Evolutionary conservation across 2,113 vertebrate genomes (phyloP), one percentile per base, ranked within the genome.

Genomic region (Limanda limanda): DNA sequence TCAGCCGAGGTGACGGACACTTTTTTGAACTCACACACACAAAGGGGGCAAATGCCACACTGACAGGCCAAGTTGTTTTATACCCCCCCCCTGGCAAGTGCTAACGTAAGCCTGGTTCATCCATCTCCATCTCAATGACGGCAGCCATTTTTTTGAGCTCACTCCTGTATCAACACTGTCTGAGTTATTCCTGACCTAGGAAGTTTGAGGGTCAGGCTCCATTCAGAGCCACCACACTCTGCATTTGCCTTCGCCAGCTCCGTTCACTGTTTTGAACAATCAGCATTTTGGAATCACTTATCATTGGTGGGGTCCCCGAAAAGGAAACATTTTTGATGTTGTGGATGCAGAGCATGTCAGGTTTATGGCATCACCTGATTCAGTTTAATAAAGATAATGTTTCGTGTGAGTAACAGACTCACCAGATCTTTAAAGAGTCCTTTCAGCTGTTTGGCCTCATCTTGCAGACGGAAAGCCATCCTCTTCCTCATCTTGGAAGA

Each of bases 381-480:
- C 4, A 64, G 25, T 1, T 52, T 5, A 48, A 42, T 42, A 42
- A 11, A 42, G 2, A 42, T 1, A 42, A 42, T 11, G 12, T 42
- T 42, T 42, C 2, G 12, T 42, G 40, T 42, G 40, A 42, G 40
- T 2, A 42, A 3, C 40, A 42, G 40, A 89, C 95, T 96, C 81
- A 98, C 97, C 96, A 98, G 87, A 72, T 96, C 94, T 69, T 91
- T 87, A 82, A 99, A 99, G 65, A 99, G 96, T 63, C 95, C 94
- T 48, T 96, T 96, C 20, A 98, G 93, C 88, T 97, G 96, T 12
- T 92, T 95, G 24, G 94, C 94, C 60, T 98, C 97, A 3, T 97
- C 95, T 0, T 95, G 95, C 9, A 98, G 91, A 1, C 95, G 94
- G 1, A 93, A 92, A 0, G 96, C 96, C 93, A 97, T 85, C n/a